phyloP scores from a whole-genome alignment of 2,888 invertebrate species.

The Xylota segnis region DNA sequence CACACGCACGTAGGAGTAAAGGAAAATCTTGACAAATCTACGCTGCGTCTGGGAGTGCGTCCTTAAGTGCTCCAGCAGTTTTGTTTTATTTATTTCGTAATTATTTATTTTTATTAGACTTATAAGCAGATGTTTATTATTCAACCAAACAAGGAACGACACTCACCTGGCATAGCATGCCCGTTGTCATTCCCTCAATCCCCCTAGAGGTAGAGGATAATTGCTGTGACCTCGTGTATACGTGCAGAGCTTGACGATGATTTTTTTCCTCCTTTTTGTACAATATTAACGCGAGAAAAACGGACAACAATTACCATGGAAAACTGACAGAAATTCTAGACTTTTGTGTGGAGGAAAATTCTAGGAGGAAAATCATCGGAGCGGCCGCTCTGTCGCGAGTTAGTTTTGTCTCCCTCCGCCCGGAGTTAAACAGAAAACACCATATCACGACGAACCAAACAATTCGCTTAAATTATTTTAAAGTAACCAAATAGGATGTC shows the following conservation, averaged over 20 bases:
- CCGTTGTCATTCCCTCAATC: neutral
- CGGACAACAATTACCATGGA: slow-evolving; percentile 1
- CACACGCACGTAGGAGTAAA: neutral
- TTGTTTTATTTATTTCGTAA: neutral
- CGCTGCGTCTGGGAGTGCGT: neutral
- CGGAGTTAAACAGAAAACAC: neutral
- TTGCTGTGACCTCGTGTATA: neutral
- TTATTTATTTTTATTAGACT: neutral
- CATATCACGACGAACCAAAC: slow-evolving; percentile 15
- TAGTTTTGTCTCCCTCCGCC: slow-evolving; percentile 37
- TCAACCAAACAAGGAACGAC: slow-evolving; percentile 2
- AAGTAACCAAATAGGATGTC: neutral
- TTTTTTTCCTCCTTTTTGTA: neutral
- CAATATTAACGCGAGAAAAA: neutral
- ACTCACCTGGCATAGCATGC: slow-evolving; percentile 23
- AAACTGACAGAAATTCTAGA: slow-evolving; percentile 22
- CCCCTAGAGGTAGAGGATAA: neutral
- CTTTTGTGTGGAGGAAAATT: slow-evolving; percentile 34
- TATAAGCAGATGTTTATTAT: slow-evolving; percentile 22
- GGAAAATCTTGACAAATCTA: slow-evolving; percentile 12
- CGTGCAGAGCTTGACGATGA: neutral
- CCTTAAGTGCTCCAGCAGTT: neutral
- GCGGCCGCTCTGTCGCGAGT: slow-evolving; percentile 30
- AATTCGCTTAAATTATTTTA: slow-evolving; percentile 3
- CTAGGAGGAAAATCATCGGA: slow-evolving; percentile 36